Base-by-base conservation (phyloP, 2,113 vertebrate species). In the Tupaia tana region DNA sequence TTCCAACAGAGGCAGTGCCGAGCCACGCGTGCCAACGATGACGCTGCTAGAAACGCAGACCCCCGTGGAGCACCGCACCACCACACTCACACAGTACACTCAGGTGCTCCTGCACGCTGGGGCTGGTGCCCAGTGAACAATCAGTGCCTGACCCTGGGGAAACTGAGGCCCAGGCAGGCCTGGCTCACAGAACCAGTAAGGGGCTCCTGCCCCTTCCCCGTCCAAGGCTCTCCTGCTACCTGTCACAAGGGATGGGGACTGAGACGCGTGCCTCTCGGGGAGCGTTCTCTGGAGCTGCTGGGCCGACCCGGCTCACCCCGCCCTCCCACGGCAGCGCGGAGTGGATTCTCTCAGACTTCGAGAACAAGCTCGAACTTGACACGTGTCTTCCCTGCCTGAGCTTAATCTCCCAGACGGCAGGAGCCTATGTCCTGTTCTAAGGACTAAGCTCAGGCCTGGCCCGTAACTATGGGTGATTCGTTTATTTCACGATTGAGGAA, bases 341-440 rank as follows among this genome's bases (percentile, higher is more conserved):
- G 59, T 2, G 67, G 20, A 63, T 2, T 6, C 22, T 64, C 63
- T 12, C 8, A 15, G 81, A 64, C 16, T 0, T 6, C 64, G 9
- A 66, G 29, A 43, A 86, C 24, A 34, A 64, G 89, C 9, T n/a
- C 0, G 0, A 6, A 13, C 7, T 0, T 27, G 61, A 9, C 34
- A 12, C 6, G 4, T 78, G 25, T 64, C 89, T 88, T 91, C 34
- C 27, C 66, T 25, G 16, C 6, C 3, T 6, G 66, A 43, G 1
- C 5, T 1, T 6, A 52, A 31, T 71, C 18, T 14, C 66, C 67
- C 16, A 5, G 25, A 67, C 70, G 63, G 9, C 22, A 90, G 67
- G 24, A 0, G 2, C 22, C 20, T 1, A 9, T 0, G 2, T 43
- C n/a, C n/a, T n/a, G n/a, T n/a, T n/a, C n/a, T n/a, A n/a, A 77